Evolutionary conservation across 2,797 vertebrate species (phyloP).

Genomic region (Diglossa cyanea): DNA sequence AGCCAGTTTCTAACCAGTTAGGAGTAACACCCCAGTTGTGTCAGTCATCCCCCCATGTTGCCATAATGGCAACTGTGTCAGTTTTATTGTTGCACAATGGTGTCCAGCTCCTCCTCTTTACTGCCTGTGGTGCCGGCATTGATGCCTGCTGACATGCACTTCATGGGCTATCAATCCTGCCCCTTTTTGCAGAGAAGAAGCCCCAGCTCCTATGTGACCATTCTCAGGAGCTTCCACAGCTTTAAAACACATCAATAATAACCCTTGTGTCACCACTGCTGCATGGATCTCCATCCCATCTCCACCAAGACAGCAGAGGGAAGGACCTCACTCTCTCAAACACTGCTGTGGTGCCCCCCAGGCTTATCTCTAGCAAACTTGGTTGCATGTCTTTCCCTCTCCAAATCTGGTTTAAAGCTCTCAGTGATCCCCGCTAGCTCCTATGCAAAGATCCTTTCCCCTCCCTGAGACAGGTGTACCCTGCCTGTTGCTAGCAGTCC

Average conservation of each 20-base stretch:
- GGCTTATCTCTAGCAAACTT: neutral
- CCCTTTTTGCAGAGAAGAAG: neutral
- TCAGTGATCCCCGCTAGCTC: neutral
- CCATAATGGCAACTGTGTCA: neutral
- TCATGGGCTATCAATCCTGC: neutral
- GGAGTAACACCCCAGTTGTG: neutral
- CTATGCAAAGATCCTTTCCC: neutral
- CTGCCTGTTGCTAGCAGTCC: neutral
- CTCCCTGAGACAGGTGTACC: neutral
- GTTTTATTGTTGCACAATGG: neutral
- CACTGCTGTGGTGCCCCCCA: neutral
- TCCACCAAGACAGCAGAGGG: neutral
- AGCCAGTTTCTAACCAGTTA: neutral
- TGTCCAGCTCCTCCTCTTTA: neutral
- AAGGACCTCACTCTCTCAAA: neutral
- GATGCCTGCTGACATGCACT: neutral
- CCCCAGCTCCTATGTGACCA: fast-evolving
- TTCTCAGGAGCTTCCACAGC: neutral
- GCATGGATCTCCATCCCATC: neutral
- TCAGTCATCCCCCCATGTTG: neutral
- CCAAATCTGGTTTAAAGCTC: neutral
- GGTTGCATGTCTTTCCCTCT: neutral
- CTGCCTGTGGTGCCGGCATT: neutral
- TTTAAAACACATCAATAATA: neutral
- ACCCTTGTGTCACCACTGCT: neutral